Conservation (phyloP, 2,113 vertebrate genomes). For the Cheirogaleus medius region DNA sequence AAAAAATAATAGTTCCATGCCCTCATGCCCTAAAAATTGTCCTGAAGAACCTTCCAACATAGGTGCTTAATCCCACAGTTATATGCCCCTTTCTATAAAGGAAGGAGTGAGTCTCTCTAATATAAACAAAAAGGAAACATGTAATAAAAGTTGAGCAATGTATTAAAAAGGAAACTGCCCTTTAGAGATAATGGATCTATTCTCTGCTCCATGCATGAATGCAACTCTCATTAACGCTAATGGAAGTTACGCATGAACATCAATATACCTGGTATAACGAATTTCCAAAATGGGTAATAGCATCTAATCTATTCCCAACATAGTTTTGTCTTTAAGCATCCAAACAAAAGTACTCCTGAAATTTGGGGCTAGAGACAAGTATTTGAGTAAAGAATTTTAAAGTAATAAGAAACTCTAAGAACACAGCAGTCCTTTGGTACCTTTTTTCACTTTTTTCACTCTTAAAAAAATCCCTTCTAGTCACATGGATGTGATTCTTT, state of each 20-base stretch:
- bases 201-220: slow-evolving; percentile 61
- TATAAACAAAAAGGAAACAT: slow-evolving; percentile 69
- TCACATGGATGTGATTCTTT: neutral
- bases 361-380: slow-evolving; percentile 37
- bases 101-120: slow-evolving; percentile 1
- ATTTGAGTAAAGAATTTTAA: slow-evolving; percentile 56
- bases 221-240: slow-evolving; percentile 75
- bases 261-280: slow-evolving; percentile 57
- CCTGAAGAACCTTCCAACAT: neutral
- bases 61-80: neutral
- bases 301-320: slow-evolving; percentile 66
- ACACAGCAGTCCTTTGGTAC: neutral
- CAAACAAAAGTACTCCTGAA: slow-evolving; percentile 61
- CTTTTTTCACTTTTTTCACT: neutral
- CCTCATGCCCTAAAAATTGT: neutral
- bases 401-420: slow-evolving; percentile 25
- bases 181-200: slow-evolving; percentile 74
- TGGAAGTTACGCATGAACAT: slow-evolving; percentile 60
- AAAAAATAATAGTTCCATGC: neutral
- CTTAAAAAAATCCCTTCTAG: neutral
- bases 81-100: neutral
- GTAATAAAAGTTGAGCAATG: slow-evolving; percentile 67
- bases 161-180: slow-evolving; percentile 69
- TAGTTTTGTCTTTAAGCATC: slow-evolving; percentile 49
- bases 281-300: slow-evolving; percentile 66